phyloP scores from a whole-genome alignment of 2,113 vertebrate genomes.

The Pseudopodoces humilis region DNA sequence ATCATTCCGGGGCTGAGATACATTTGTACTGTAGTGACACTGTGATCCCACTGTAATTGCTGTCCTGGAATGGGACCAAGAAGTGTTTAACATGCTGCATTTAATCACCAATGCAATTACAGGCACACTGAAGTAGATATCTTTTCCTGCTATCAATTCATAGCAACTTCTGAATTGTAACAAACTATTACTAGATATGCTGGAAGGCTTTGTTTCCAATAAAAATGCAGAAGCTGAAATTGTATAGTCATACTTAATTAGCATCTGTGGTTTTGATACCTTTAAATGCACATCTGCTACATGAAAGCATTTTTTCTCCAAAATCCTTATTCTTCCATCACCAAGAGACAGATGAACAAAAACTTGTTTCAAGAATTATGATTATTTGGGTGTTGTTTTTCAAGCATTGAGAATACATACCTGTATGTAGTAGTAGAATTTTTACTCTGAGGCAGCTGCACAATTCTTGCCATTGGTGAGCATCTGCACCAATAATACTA shows the following conservation, averaged over 20 bases:
- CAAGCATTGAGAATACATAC: not conserved
- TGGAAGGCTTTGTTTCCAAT: constrained; percentile 32
- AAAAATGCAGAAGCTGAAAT: constrained; percentile 55
- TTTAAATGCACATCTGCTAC: not conserved
- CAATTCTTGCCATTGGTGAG: not conserved
- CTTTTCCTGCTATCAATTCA: constrained; percentile 59
- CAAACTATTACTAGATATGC: constrained; percentile 50
- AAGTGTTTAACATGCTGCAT: constrained; percentile 51
- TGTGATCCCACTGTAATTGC: constrained; percentile 44
- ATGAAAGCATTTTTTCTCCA: not conserved
- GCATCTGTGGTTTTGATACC: not conserved
- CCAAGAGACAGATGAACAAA: not conserved
- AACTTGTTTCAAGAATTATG: not conserved
- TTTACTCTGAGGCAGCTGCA: not conserved
- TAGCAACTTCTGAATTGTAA: constrained; percentile 56
- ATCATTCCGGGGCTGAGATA: constrained; percentile 13
- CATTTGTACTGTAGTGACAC: constrained; percentile 16
- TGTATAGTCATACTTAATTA: constrained; percentile 54
- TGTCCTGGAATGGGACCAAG: constrained; percentile 51
- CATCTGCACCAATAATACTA: not conserved
- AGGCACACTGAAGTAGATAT: constrained; percentile 44
- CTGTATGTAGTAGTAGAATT: not conserved
- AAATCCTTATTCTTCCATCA: not conserved
- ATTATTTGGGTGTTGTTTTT: not conserved
- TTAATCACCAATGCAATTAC: constrained; percentile 67